Base-by-base conservation (phyloP, 1,140 invertebrate species). In the Drosophila azteca region DNA sequence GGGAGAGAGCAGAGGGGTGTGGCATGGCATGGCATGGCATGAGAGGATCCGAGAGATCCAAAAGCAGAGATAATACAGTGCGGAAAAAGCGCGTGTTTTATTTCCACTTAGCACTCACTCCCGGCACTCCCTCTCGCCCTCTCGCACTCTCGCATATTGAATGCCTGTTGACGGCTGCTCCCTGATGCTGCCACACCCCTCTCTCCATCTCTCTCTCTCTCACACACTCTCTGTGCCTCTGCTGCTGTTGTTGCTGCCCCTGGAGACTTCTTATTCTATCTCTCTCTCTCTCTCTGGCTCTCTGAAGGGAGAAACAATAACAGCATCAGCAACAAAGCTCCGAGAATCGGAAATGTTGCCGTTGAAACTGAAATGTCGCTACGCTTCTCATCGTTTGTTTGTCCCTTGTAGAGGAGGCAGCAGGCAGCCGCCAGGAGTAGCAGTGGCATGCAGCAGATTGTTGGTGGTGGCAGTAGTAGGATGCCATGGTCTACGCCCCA, bases 351-450 rank as follows among this genome's bases (percentile, higher is more conserved):
- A 88, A 88, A 88, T 88, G 83, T 88, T 88, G 83, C 83, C 83
- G 83, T 88, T 88, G 83, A 88, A 88, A 88, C 83, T 88, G 79
- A 88, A 88, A 88, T 87, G 82, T 87, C 83, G 83, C 82, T 68
- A 78, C 74, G 75, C 79, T 67, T 51, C 72, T 63, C 64, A 39
- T 43, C 64, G 55, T 68, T 76, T 69, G 80, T 77, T 64, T 57
- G 43, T 50, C 49, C 35, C 35, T 39, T 5, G 35, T 4, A 39
- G 35, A 39, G 35, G 35, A 11, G 35, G 35, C 35, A 39, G 11
- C 9, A 11, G 29, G 7, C 29, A 31, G 29, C 29, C 7, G 8
- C 31, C 9, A 35, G 31, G 8, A 13, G 35, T 3, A 11, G 35
- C 35, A 39, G 35, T 39, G 35, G 35, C 3, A 39, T 39, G 35